These are phyloP conservation scores for Thymelicus sylvestris DNA, from an alignment of 2,888 invertebrate genomes.

Conservation along the genomic window DNA sequence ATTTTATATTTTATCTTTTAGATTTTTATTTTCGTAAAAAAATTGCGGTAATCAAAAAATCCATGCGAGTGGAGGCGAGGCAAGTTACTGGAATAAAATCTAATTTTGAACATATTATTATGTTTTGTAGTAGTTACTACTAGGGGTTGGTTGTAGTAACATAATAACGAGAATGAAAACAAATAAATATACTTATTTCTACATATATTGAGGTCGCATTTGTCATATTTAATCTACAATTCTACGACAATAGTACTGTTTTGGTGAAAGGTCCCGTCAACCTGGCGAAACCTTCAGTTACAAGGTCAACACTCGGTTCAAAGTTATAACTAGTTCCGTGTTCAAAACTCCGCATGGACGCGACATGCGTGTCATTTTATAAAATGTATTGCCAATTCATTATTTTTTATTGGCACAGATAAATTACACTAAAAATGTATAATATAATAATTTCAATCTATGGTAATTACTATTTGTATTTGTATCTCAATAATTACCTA, in stretches of 20 bases:
- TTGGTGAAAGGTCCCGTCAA: conserved; percentile 45
- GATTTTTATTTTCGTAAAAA: too few relatives aligned
- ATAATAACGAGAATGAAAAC: too few relatives aligned
- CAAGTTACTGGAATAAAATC: too few relatives aligned
- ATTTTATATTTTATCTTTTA: too few relatives aligned
- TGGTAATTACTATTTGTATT: not conserved
- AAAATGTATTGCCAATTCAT: not conserved
- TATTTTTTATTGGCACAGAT: conserved; percentile 18
- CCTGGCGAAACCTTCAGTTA: conserved; percentile 40
- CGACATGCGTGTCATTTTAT: conserved; percentile 29
- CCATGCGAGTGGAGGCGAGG: too few relatives aligned
- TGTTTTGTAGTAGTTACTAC: too few relatives aligned
- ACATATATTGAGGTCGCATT: not conserved
- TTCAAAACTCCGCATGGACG: conserved; percentile 15
- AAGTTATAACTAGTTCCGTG: conserved; percentile 12
- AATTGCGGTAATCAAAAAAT: too few relatives aligned
- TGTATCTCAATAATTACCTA: not conserved
- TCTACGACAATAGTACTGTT: conserved; percentile 6
- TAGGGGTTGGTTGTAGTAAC: too few relatives aligned
- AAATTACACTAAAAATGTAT: not conserved
- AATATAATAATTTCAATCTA: not conserved
- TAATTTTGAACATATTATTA: too few relatives aligned
- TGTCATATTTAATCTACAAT: not conserved
- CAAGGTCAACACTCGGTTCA: conserved; percentile 33
- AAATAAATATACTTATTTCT: not conserved